Percentiles rank a stretch among this genome's conserved stretches.
Evolutionary conservation across 2,113 vertebrate genomes (phyloP).

Genomic region (Pterocles gutturalis): DNA sequence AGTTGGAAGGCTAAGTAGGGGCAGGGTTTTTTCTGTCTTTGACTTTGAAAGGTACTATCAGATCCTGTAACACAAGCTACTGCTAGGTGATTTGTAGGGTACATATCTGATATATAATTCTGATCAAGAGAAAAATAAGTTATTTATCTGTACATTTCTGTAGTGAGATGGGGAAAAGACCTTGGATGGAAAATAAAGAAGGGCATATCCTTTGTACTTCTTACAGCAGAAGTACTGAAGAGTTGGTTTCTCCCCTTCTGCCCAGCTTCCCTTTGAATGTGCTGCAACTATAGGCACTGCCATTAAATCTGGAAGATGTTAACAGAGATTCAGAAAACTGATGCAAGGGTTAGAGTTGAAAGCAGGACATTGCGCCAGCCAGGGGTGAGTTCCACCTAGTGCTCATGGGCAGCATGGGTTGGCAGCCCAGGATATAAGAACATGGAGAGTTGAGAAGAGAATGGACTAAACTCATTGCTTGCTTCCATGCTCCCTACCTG

Average conservation of each 20-base stretch:
- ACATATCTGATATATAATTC: neutral
- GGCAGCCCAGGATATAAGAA: neutral
- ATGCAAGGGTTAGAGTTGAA: neutral
- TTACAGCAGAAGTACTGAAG: neutral
- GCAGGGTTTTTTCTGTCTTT: neutral
- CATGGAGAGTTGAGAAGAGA: neutral
- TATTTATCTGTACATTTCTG: neutral
- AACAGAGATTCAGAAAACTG: neutral
- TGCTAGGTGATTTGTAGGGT: neutral
- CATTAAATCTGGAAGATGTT: neutral
- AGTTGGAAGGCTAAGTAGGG: neutral
- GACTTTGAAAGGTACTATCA: neutral
- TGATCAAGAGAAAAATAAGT: neutral
- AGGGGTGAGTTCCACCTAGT: neutral
- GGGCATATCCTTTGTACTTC: neutral
- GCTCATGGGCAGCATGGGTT: accelerated
- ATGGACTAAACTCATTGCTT: neutral
- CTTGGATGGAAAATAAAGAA: neutral
- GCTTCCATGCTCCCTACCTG: accelerated
- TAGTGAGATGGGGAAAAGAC: neutral
- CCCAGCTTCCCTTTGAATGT: neutral
- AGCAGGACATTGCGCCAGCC: neutral
- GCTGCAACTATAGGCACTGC: neutral
- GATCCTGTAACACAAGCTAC: neutral
- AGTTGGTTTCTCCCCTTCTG: neutral